Percentiles rank a stretch among this genome's conserved stretches.
These are phyloP conservation scores for Mesopsocus fuscifrons DNA, from an alignment of 2,888 invertebrate genomes.

Conservation along the genomic window DNA sequence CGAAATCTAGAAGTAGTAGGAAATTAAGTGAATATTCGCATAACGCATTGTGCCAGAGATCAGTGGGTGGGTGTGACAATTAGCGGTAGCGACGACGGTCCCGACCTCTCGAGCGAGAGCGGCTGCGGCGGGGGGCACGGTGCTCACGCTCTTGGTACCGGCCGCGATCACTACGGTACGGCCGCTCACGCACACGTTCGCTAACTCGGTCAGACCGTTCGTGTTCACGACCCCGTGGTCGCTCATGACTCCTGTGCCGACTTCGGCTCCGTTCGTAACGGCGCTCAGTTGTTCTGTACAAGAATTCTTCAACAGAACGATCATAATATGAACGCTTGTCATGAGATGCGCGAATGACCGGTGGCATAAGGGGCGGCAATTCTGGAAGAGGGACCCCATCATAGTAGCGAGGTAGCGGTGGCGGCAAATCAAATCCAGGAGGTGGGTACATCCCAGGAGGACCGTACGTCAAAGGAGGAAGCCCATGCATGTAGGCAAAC, in stretches of 20 bases:
- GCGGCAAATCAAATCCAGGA: slow-evolving; percentile 42
- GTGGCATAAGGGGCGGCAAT: slow-evolving; percentile 34
- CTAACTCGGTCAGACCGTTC: background rate
- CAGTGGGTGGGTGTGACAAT: no score
- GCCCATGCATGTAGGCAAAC: slow-evolving; percentile 32
- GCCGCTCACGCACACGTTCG: slow-evolving; percentile 2
- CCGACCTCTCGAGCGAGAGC: slow-evolving; percentile 30
- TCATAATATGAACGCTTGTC: slow-evolving; percentile 76
- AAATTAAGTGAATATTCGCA: no score
- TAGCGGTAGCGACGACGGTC: no score
- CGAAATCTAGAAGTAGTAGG: no score
- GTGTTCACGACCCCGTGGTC: slow-evolving; percentile 19
- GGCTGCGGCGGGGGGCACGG: slow-evolving; percentile 29
- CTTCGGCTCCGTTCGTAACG: slow-evolving; percentile 23
- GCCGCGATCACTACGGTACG: background rate
- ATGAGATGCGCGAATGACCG: slow-evolving; percentile 39
- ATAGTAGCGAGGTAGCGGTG: slow-evolving; percentile 68
- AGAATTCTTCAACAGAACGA: slow-evolving; percentile 71
- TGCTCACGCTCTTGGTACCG: slow-evolving; percentile 23
- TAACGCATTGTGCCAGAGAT: no score
- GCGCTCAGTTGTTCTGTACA: slow-evolving; percentile 59
- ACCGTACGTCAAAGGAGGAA: slow-evolving; percentile 70
- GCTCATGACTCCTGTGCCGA: slow-evolving; percentile 32
- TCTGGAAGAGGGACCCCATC: slow-evolving; percentile 55
- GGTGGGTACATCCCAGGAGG: slow-evolving; percentile 34